Conservation (phyloP, 2,113 vertebrate genomes). For the Stegostoma tigrinum region DNA sequence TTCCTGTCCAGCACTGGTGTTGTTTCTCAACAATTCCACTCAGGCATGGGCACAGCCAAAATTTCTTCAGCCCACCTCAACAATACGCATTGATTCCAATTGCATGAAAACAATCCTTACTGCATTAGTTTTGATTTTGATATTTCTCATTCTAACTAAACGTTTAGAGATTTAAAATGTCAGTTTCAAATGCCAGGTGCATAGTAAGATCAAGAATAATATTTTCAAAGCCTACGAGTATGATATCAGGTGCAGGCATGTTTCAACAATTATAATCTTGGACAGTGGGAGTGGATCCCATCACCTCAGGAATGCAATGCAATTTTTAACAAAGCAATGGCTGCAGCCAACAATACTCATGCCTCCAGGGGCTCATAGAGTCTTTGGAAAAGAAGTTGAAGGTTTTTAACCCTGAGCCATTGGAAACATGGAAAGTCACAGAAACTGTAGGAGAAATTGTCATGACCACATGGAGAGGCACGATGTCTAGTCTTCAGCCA, state of each 20-base stretch:
- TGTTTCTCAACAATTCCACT: not conserved
- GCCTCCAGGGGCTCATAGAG: no score
- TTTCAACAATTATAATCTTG: not conserved
- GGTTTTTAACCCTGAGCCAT: not conserved
- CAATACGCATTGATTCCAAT: not conserved
- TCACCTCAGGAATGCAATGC: not conserved
- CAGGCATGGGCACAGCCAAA: not conserved
- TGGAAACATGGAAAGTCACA: not conserved
- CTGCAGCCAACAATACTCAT: not conserved
- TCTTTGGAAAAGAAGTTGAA: not conserved
- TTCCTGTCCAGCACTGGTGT: not conserved
- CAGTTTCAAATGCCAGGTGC: not conserved
- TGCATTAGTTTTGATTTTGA: not conserved
- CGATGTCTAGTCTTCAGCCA: no score
- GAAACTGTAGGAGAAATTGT: not conserved
- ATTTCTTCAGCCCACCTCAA: not conserved
- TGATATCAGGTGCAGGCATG: not conserved
- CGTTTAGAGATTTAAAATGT: not conserved
- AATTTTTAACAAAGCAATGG: not conserved
- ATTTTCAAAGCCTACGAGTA: not conserved
- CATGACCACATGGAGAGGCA: not conserved
- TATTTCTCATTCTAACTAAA: not conserved
- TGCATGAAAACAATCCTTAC: not conserved
- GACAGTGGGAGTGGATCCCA: no score
- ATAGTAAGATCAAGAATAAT: not conserved